These are phyloP conservation scores for Ancistrus triradiatus DNA, from an alignment of 2,113 vertebrate species.

Conservation along the genomic window DNA sequence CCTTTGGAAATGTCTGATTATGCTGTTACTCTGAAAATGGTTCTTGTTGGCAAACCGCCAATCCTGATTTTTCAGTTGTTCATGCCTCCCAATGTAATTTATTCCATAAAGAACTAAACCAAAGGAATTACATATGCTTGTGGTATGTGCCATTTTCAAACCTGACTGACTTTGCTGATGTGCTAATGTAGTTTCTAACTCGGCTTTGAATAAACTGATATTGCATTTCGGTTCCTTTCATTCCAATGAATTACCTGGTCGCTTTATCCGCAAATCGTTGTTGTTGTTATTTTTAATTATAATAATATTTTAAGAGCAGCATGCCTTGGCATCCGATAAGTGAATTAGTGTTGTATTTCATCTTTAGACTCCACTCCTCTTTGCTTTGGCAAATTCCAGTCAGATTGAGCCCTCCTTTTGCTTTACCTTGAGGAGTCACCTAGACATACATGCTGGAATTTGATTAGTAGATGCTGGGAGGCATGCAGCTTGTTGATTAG, in stretches of 20 bases:
- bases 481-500: slow-evolving; percentile 70
- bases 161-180: background rate
- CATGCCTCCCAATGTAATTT: slow-evolving; percentile 6
- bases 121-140: slow-evolving; percentile 1
- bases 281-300: background rate
- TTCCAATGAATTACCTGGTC: slow-evolving; percentile 19
- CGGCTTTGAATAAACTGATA: slow-evolving; percentile 17
- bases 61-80: slow-evolving; percentile 27
- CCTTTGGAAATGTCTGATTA: slow-evolving; percentile 26
- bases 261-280: slow-evolving; percentile 15
- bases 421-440: slow-evolving; percentile 70
- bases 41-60: slow-evolving; percentile 5
- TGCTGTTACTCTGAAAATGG: slow-evolving; percentile 8
- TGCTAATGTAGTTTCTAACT: slow-evolving; percentile 12
- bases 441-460: slow-evolving; percentile 61
- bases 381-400: slow-evolving; percentile 56
- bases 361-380: slow-evolving; percentile 27
- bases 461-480: slow-evolving; percentile 66
- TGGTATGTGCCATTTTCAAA: too few species aligned
- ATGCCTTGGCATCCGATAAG: slow-evolving; percentile 26
- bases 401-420: slow-evolving; percentile 55
- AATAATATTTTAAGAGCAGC: slow-evolving; percentile 20
- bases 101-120: background rate
- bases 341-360: slow-evolving; percentile 45
- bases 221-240: background rate